phyloP scores from a whole-genome alignment of 2,888 invertebrate genomes.

The Pharmacophagus antenor region DNA sequence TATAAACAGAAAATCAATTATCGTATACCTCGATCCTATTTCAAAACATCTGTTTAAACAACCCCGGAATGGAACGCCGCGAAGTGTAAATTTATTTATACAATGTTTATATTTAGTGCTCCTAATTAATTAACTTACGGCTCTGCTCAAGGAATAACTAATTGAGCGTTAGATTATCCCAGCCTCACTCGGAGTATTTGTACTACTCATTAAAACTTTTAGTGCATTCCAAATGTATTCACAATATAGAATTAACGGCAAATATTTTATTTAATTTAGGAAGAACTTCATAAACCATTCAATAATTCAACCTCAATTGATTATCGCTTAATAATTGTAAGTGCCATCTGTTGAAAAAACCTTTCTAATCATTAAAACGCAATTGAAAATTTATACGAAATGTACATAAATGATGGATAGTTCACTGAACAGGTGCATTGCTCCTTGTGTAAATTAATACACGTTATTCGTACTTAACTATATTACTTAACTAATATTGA shows the following conservation, averaged over 20 bases:
- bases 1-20: not conserved
- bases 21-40: not conserved
- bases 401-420: no score
- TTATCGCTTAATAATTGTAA: no score
- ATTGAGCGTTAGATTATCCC: not conserved
- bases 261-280: not conserved
- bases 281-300: not conserved
- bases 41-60: not conserved
- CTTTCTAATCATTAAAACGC: no score
- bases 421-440: no score
- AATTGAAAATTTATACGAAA: no score
- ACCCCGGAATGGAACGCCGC: not conserved
- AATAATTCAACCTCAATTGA: no score
- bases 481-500: not conserved
- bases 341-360: no score
- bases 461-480: no score
- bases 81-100: not conserved
- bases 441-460: not conserved
- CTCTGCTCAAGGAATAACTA: conserved; percentile 2
- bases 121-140: conserved; percentile 5
- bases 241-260: not conserved
- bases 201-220: not conserved
- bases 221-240: not conserved
- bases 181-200: not conserved
- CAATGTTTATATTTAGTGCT: conserved; percentile 1